Conservation (phyloP, 2,113 vertebrate genomes). For the Osmerus mordax region DNA sequence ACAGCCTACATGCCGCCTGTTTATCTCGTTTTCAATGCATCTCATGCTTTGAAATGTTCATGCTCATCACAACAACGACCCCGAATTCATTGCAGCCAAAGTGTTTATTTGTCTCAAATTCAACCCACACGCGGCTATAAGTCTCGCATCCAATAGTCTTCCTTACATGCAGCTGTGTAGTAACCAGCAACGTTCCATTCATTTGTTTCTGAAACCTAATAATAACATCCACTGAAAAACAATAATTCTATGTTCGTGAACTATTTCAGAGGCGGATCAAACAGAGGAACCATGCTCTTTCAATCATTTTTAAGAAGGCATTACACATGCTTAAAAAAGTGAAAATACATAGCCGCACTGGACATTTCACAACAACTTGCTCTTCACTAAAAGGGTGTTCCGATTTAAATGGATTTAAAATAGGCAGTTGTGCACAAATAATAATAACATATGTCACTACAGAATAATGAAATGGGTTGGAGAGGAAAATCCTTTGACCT, state of each 20-base stretch:
- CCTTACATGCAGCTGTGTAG: no score
- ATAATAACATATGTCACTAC: background rate
- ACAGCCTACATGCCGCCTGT: constrained; percentile 12
- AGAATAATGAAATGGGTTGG: constrained; percentile 6
- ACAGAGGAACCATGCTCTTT: background rate
- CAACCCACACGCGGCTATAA: no score
- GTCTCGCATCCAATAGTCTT: no score
- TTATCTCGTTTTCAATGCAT: constrained; percentile 27
- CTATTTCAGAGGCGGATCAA: background rate
- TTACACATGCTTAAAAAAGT: background rate
- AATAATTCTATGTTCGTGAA: no score
- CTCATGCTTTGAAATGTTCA: constrained; percentile 29
- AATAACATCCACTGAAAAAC: no score
- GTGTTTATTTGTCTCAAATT: no score
- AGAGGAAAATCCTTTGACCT: constrained; percentile 61
- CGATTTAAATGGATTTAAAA: background rate
- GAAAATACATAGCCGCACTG: background rate
- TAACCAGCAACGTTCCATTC: no score
- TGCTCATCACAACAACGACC: constrained; percentile 14
- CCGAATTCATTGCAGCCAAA: background rate
- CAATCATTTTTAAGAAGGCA: background rate
- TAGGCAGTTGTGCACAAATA: background rate
- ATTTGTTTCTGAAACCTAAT: no score
- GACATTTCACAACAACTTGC: background rate
- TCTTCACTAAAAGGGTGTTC: constrained; percentile 24